Percentiles rank a stretch among this genome's conserved stretches.
Conservation (phyloP, 2,888 invertebrate genomes). For the Cheilosia variabilis region DNA sequence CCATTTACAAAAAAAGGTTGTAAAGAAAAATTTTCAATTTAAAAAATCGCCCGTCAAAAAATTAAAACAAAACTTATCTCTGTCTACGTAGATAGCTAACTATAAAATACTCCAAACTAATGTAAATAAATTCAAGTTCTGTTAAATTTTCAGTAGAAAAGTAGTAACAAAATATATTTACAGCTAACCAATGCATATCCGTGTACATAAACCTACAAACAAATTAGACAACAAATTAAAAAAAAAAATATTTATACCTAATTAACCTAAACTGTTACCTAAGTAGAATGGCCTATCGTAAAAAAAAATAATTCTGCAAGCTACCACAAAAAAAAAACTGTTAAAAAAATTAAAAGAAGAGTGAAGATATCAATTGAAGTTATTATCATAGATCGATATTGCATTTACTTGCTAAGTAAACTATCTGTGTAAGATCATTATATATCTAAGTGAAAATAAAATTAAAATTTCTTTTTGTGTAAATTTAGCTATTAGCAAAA, state of each 20-base stretch:
- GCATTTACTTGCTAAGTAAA: conserved; percentile 11
- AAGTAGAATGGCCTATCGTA: conserved; percentile 51
- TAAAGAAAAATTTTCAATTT: too few species aligned
- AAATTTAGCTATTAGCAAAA: conserved; percentile 5
- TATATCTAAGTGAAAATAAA: neutral
- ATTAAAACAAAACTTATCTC: neutral
- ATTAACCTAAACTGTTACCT: conserved; percentile 14
- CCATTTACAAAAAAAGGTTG: too few species aligned
- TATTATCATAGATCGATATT: conserved; percentile 7
- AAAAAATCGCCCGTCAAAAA: neutral
- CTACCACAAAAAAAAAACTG: conserved; percentile 18
- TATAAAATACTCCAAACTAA: neutral
- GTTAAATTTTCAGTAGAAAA: conserved; percentile 14
- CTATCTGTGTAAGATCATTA: neutral
- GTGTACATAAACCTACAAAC: conserved; percentile 7
- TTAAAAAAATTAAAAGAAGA: neutral
- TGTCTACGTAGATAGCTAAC: conserved; percentile 45
- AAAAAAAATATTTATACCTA: conserved; percentile 28
- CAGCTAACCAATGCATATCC: conserved; percentile 42
- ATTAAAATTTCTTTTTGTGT: conserved; percentile 41
- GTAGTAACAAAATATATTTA: neutral
- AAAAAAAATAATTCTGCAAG: conserved; percentile 30
- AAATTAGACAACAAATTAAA: conserved; percentile 2
- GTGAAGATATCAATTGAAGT: conserved; percentile 16
- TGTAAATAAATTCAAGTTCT: conserved; percentile 37